Evolutionary conservation across 1,140 invertebrate genomes (phyloP).

Genomic region (Laupala kohalensis): DNA sequence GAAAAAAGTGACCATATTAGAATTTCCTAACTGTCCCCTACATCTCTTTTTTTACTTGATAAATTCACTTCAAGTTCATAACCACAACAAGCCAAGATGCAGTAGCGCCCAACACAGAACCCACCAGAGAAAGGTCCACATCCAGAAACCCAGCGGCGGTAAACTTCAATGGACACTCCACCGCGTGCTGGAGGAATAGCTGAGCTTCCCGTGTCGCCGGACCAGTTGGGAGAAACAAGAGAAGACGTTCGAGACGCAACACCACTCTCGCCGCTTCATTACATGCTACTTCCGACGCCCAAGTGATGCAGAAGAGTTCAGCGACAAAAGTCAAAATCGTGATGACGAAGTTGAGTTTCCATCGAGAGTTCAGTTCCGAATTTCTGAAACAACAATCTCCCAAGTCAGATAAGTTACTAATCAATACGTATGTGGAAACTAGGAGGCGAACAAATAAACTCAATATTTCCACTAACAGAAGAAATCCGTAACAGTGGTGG

Average conservation of each 20-base stretch:
- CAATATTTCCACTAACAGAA: neutral
- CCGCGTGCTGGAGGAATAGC: neutral
- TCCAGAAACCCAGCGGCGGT: neutral
- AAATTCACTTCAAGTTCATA: no score
- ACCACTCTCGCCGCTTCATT: neutral
- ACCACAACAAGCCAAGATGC: neutral
- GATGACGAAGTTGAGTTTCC: neutral
- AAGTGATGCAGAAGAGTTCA: neutral
- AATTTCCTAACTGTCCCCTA: no score
- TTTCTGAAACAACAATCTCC: neutral
- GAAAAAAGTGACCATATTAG: no score
- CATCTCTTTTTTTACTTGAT: no score
- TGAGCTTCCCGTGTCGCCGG: neutral
- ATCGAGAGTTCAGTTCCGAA: neutral
- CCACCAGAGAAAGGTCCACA: neutral
- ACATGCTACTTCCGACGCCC: neutral
- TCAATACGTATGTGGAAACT: neutral
- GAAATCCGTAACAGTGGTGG: no score
- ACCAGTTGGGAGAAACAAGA: neutral
- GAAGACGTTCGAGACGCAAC: neutral
- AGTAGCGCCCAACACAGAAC: neutral
- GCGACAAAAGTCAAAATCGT: neutral
- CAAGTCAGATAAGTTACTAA: neutral
- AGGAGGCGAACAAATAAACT: neutral
- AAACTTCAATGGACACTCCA: neutral